Evolutionary conservation across 2,888 invertebrate genomes (phyloP), one percentile per base, ranked within the genome.

Genomic region (Philaethria dido): DNA sequence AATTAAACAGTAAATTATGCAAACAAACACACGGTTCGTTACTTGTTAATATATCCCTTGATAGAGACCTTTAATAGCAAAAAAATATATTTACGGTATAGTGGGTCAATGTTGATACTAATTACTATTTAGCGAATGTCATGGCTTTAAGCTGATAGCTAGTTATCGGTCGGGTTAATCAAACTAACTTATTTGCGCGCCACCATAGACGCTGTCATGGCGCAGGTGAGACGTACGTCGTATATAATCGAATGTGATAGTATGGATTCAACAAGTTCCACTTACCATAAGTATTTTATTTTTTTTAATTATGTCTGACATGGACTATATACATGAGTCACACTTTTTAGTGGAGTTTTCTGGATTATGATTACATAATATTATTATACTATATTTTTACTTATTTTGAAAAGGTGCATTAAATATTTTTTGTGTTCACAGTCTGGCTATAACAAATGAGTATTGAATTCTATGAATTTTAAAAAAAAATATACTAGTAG

Each of bases 21-120:
- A 33, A 52, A 33, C 29, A 33, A 33, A 50, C 50, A 45, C 42
- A 25, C 6, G 8, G 0, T 1, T 29, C 14, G 11, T 52, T 18
- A 29, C 16, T 52, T 18, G 13, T 33, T 16, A 65, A 70, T 42
- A n/a, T 57, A 25, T 62, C 67, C 69, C 69, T 71, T 73, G 71
- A 67, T 29, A 69, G 65, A 70, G 71, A 71, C 61, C 59, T 60
- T 68, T 69, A 71, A 68, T 72, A 66, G 70, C 68, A 68, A 73
- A 73, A 74, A 73, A n/a, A n/a, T n/a, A 73, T 71, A 47, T 59
- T 59, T 48, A 62, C 60, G n/a, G 62, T 42, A 61, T 69, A 68
- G 65, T 73, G 68, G 75, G 76, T 74, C 74, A 74, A 75, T 76
- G 74, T 73, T 74, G 72, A 73, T 67, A 71, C 69, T 67, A 62